Conservation (phyloP, 2,113 vertebrate genomes). For the Paedocypris sp. region DNA sequence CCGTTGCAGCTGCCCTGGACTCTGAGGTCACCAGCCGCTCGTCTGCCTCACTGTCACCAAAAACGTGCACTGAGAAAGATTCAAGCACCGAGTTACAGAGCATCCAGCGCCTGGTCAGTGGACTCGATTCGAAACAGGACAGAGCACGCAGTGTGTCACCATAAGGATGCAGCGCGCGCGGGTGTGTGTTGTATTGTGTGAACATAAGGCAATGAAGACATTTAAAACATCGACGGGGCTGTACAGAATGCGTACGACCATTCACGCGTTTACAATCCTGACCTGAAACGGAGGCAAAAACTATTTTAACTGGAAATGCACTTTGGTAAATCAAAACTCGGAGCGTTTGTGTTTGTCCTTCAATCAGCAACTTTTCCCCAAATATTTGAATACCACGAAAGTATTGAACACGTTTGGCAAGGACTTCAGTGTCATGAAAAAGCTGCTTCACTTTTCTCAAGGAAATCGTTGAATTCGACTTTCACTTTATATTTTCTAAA, state of each 20-base stretch:
- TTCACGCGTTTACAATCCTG: conserved; percentile 46
- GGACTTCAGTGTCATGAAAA: conserved; percentile 44
- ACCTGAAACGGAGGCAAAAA: conserved; percentile 35
- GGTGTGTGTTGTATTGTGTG: no score
- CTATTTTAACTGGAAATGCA: conserved; percentile 65
- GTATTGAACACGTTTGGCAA: conserved; percentile 63
- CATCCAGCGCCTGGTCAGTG: conserved; percentile 93
- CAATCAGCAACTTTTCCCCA: conserved; percentile 43
- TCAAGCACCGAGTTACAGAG: conserved; percentile 85
- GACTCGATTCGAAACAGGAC: conserved; percentile 84
- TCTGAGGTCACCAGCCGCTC: conserved; percentile 88
- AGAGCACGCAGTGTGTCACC: conserved; percentile 81
- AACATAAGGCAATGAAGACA: no score
- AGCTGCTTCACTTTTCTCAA: conserved; percentile 59
- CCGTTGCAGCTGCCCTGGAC: conserved; percentile 75
- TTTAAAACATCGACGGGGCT: no score
- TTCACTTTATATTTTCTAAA: no score
- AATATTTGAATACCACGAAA: conserved; percentile 65
- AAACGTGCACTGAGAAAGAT: conserved; percentile 79
- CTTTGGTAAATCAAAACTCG: conserved; percentile 56
- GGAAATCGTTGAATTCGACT: no score
- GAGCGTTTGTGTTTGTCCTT: conserved; percentile 48
- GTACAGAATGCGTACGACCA: conserved; percentile 41
- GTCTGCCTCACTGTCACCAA: conserved; percentile 79
- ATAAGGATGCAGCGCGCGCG: conserved; percentile 39